Percentiles rank a stretch among this genome's conserved stretches.
Evolutionary conservation across 2,888 invertebrate species (phyloP).

Genomic region (Ornithoptera alexandrae): DNA sequence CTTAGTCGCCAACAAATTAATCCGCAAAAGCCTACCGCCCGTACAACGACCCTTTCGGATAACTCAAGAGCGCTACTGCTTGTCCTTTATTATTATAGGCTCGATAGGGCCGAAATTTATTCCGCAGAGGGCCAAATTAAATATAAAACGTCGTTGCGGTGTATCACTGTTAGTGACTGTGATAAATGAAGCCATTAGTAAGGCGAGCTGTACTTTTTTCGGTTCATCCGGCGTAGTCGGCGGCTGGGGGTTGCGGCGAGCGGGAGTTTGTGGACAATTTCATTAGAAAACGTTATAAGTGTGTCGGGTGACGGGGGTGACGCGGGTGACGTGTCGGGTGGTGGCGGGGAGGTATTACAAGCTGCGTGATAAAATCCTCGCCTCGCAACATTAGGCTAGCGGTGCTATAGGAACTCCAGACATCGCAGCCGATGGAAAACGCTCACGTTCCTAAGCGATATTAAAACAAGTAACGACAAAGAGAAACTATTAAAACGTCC

Average conservation of each 20-base stretch:
- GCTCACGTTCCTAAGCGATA: constrained; percentile 69
- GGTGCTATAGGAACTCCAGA: constrained; percentile 54
- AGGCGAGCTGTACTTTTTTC: constrained; percentile 79
- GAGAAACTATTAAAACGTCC: constrained; percentile 70
- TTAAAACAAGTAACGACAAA: constrained; percentile 75
- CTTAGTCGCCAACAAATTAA: constrained; percentile 73
- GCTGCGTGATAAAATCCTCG: constrained; percentile 77
- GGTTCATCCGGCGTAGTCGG: constrained; percentile 76
- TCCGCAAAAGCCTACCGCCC: constrained; percentile 66
- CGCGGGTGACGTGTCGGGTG: constrained; percentile 49
- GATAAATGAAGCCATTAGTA: constrained; percentile 81
- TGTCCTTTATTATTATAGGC: constrained; percentile 69
- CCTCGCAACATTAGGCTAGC: constrained; percentile 69
- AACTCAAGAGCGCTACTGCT: constrained; percentile 62
- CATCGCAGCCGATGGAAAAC: constrained; percentile 48
- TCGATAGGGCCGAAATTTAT: constrained; percentile 77
- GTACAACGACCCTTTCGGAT: constrained; percentile 68
- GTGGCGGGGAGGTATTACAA: constrained; percentile 67
- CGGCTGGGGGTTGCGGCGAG: constrained; percentile 70
- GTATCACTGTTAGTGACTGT: constrained; percentile 80
- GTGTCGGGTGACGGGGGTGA: constrained; percentile 68
- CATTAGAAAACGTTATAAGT: constrained; percentile 79
- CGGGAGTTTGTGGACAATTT: constrained; percentile 78
- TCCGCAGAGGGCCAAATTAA: constrained; percentile 76
- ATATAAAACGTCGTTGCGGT: constrained; percentile 79